Evolutionary conservation across 2,113 vertebrate genomes (phyloP).

Genomic region (Ailurus styani): DNA sequence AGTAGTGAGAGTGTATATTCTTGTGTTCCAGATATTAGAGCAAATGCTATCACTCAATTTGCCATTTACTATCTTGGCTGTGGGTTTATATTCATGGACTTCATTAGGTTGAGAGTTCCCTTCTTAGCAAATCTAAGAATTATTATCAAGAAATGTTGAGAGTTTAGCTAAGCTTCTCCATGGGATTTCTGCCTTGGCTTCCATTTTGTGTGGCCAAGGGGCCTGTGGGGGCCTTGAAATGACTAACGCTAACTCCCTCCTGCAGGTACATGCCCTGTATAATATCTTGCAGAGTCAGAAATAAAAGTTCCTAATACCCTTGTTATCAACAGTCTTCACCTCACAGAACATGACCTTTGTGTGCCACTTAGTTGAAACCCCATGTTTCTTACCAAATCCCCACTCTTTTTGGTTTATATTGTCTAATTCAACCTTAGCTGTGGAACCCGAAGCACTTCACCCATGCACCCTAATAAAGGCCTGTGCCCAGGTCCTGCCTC

Average conservation of each 20-base stretch:
- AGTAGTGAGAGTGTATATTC: background rate
- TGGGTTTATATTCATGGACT: background rate
- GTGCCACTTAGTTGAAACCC: background rate
- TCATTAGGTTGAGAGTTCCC: background rate
- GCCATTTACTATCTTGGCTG: background rate
- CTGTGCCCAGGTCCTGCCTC: background rate
- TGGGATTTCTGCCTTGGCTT: background rate
- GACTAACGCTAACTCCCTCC: background rate
- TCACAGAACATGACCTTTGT: background rate
- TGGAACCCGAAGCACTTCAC: background rate
- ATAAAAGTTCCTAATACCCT: background rate
- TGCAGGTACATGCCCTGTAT: background rate
- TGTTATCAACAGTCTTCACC: background rate
- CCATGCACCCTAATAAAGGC: background rate
- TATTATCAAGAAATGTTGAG: background rate
- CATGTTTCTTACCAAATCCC: background rate
- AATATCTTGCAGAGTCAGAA: background rate
- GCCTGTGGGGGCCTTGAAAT: background rate
- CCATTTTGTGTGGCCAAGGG: background rate
- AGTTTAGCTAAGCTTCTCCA: background rate
- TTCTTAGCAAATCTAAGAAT: background rate
- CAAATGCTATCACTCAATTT: background rate
- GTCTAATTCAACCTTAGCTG: background rate
- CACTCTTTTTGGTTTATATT: background rate
- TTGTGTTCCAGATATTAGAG: background rate